Evolutionary conservation across 2,888 invertebrate species (phyloP), one percentile per base, ranked within the genome.

Genomic region (Lepidocyrtoides sp.): DNA sequence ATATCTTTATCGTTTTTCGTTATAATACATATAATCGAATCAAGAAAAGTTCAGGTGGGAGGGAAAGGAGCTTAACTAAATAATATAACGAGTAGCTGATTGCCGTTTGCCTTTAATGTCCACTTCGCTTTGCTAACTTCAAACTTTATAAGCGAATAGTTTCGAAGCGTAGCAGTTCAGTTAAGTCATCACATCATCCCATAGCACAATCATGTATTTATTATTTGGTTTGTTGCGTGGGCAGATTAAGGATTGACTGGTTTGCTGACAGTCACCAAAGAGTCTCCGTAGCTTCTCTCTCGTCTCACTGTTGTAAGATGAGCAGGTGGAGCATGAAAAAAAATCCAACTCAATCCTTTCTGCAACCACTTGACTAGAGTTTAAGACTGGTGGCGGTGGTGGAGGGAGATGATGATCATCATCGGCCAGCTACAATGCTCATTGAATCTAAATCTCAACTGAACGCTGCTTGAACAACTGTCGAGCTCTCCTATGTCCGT

Each of bases 231-330:
- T n/a, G 75, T 87, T 36, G 91, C 91, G 91, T 91, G 91, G 91
- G 91, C 82, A 87, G 91, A 91, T 75, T 83, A 87, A 75, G 72
- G 81, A 91, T 91, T 91, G 91, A 91, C 87, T 91, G 75, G 91
- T 91, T 91, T 82, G 86, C 82, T 90, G 90, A 79, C 85, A 84
- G 69, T 81, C 88, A 41, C 26, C 8, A 69, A 69, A 75, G 72
- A 51, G 23, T 32, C 60, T 86, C 75, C 36, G 41, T 57, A 23
- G 48, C 77, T 51, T 44, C 23, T 66, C 7, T n/a, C n/a, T n/a
- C n/a, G n/a, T n/a, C n/a, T n/a, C n/a, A n/a, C n/a, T n/a, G 36
- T 7, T 4, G 36, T 36, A 36, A 36, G 29, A 69, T n/a, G 7
- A 69, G 63, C 77, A 86, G 63, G 79, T 44, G 72, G 23, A 75